These are phyloP conservation scores for Trematocara marginatum DNA, from an alignment of 2,113 vertebrate species.

Conservation along the genomic window DNA sequence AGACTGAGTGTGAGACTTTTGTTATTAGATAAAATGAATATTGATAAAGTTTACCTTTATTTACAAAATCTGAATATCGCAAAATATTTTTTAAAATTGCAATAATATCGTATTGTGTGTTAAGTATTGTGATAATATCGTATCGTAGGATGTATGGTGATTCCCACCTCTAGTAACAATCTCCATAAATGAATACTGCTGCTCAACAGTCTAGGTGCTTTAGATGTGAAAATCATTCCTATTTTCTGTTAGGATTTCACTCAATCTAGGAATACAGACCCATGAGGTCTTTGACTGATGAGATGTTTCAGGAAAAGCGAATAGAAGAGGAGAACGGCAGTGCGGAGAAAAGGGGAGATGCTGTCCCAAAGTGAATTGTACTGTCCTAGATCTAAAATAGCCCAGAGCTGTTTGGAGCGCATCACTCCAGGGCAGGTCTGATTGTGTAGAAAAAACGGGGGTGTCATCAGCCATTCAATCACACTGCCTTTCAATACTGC, in stretches of 20 bases:
- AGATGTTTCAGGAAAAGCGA: constrained; percentile 33
- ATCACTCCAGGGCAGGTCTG: constrained; percentile 36
- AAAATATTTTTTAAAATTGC: too few relatives aligned
- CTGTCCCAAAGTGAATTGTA: constrained; percentile 37
- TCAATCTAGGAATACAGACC: constrained; percentile 27
- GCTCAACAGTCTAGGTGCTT: background rate
- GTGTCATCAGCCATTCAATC: constrained; percentile 22
- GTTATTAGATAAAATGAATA: too few relatives aligned
- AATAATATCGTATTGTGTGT: too few relatives aligned
- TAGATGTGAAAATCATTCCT: background rate
- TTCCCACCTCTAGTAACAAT: background rate
- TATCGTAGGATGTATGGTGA: too few relatives aligned
- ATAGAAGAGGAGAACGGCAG: constrained; percentile 6
- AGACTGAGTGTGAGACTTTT: too few relatives aligned
- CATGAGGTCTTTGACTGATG: constrained; percentile 41
- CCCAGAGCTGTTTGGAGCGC: constrained; percentile 27
- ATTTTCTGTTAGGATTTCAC: constrained; percentile 1
- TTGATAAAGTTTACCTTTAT: too few relatives aligned
- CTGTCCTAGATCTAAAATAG: constrained; percentile 68
- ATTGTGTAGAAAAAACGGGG: background rate
- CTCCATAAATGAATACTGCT: background rate
- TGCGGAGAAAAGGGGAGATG: constrained; percentile 18
- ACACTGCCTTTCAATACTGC: background rate
- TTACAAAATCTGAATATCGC: too few relatives aligned
- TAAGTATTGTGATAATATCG: too few relatives aligned